Percentiles rank a stretch among this genome's conserved stretches.
phyloP scores from a whole-genome alignment of 2,888 invertebrate genomes.

The Prostheceraeus crozeri region DNA sequence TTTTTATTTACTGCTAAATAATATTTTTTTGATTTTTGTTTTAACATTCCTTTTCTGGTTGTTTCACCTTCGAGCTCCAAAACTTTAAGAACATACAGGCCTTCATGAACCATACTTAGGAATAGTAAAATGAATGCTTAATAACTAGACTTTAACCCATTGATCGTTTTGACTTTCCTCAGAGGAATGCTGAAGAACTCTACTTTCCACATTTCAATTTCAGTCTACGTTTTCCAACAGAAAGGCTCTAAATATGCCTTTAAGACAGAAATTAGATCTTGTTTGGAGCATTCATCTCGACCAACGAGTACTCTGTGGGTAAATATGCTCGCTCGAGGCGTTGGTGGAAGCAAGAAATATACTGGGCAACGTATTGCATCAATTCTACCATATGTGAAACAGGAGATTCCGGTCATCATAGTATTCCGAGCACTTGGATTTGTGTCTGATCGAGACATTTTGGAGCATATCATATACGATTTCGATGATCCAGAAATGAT shows the following conservation, averaged over 20 bases:
- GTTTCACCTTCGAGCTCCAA: no score
- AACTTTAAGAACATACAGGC: no score
- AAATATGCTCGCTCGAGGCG: conserved; percentile 98
- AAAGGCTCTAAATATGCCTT: conserved; percentile 98
- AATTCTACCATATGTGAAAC: conserved; percentile 94
- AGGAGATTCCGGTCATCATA: conserved; percentile 99
- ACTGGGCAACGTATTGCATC: conserved; percentile 96
- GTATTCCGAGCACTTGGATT: conserved; percentile 98
- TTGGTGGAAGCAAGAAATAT: conserved; percentile 93
- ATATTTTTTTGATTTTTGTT: no score
- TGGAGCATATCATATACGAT: conserved; percentile 99
- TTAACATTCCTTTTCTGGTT: no score
- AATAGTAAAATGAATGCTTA: no score
- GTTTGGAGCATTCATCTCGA: conserved; percentile 76
- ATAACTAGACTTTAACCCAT: no score
- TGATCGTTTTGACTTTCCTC: no score
- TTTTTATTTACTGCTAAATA: no score
- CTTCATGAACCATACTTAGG: no score
- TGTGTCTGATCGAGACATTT: conserved; percentile 95
- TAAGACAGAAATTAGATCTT: conserved; percentile 93
- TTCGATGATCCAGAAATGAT: conserved; percentile 99
- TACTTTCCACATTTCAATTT: no score
- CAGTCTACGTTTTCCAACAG: conserved; percentile 96
- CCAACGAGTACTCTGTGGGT: conserved; percentile 98
- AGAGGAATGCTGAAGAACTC: no score